phyloP scores from a whole-genome alignment of 2,888 invertebrate genomes.

The Crossocerus cetratus region DNA sequence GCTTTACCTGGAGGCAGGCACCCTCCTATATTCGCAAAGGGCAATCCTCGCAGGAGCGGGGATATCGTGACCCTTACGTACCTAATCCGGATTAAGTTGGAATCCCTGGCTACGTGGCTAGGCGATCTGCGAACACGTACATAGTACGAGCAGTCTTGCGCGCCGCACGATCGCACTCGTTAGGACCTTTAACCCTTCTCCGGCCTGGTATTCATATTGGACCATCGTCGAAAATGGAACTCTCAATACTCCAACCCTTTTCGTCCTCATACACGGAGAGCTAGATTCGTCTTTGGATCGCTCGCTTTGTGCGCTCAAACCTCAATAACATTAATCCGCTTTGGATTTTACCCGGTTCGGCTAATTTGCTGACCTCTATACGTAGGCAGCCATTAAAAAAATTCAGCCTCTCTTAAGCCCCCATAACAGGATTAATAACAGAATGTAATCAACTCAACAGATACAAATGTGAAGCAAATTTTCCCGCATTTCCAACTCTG shows the following conservation, averaged over 20 bases:
- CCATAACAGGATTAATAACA: no score
- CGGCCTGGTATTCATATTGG: not conserved
- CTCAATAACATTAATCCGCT: conserved; percentile 3
- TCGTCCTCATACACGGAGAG: not conserved
- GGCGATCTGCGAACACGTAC: conserved; percentile 70
- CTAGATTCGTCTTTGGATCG: not conserved
- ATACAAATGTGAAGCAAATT: no score
- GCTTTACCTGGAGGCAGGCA: conserved; percentile 52
- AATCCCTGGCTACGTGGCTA: conserved; percentile 72
- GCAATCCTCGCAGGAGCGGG: conserved; percentile 57
- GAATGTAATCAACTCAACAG: no score
- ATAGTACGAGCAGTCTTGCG: conserved; percentile 52
- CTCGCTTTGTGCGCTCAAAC: not conserved
- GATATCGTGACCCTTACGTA: conserved; percentile 75
- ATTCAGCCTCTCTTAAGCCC: no score
- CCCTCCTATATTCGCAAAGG: conserved; percentile 53
- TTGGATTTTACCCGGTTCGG: not conserved
- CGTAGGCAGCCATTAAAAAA: no score
- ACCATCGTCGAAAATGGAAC: conserved; percentile 13
- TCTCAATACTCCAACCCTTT: conserved; percentile 13
- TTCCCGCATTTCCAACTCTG: no score
- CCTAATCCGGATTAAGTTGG: conserved; percentile 76
- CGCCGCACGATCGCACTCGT: conserved; percentile 64
- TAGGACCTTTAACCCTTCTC: conserved; percentile 60
- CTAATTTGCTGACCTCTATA: no score